Conservation (phyloP, 2,113 vertebrate species). For the Arizona elegans region DNA sequence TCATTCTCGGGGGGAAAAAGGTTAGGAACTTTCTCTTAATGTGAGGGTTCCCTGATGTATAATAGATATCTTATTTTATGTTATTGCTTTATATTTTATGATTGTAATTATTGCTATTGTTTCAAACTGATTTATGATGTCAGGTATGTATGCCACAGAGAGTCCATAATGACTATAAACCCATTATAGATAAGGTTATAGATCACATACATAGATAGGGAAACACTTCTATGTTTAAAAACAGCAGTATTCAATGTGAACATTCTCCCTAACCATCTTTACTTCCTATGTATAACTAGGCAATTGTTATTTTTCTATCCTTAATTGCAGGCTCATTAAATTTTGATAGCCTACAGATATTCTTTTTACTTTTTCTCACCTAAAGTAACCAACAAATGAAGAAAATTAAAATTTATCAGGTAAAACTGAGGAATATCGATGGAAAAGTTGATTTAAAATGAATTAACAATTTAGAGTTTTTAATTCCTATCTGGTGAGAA, state of each 20-base stretch:
- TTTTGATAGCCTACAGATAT: background rate
- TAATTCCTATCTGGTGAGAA: conserved; percentile 46
- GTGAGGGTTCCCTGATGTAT: background rate
- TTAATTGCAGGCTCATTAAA: background rate
- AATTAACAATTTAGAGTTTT: conserved; percentile 60
- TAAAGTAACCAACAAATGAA: background rate
- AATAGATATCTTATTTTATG: background rate
- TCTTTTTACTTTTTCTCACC: background rate
- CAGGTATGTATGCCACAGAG: background rate
- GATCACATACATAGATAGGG: background rate
- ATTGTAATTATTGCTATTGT: background rate
- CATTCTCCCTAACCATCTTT: background rate
- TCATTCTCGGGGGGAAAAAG: background rate
- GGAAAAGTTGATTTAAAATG: conserved; percentile 38
- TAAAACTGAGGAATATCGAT: background rate
- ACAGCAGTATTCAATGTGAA: background rate
- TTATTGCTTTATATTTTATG: background rate
- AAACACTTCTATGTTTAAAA: background rate
- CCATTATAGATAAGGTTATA: background rate
- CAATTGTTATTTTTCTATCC: background rate
- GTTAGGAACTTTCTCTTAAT: background rate
- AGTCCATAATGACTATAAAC: background rate
- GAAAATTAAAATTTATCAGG: background rate
- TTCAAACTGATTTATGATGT: background rate
- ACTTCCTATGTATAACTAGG: background rate